A percentile compares a stretch with the other conserved stretches of the same genome.
These are phyloP conservation scores for Telenomus remus DNA, from an alignment of 1,140 invertebrate species.

Conservation along the genomic window DNA sequence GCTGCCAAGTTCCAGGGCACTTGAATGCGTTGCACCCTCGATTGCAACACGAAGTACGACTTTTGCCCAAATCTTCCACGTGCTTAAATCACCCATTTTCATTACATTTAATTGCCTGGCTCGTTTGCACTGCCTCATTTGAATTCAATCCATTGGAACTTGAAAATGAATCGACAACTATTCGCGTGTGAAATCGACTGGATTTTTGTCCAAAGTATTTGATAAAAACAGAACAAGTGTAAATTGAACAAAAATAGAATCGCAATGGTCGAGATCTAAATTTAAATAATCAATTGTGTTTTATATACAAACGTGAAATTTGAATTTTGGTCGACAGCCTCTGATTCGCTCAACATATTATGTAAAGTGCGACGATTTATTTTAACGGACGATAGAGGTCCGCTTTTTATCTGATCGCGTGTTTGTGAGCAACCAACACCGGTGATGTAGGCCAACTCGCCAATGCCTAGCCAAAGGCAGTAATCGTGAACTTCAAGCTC, in stretches of 20 bases:
- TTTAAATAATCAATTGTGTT: too few relatives aligned
- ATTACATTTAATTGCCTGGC: conserved; percentile 29
- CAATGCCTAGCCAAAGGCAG: conserved; percentile 54
- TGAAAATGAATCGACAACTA: too few relatives aligned
- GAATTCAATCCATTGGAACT: conserved; percentile 7
- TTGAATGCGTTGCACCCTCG: conserved; percentile 53
- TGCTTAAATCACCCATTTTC: conserved; percentile 25
- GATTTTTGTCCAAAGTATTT: too few relatives aligned
- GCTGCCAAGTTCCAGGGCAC: conserved; percentile 50
- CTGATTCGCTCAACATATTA: conserved; percentile 66
- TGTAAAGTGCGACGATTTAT: conserved; percentile 73
- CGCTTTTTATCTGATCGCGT: conserved; percentile 71
- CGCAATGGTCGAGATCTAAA: too few relatives aligned
- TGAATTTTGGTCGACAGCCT: conserved; percentile 11
- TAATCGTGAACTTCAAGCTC: conserved; percentile 57
- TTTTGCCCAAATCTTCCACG: conserved; percentile 21
- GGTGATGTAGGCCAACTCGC: conserved; percentile 68
- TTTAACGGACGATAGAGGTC: conserved; percentile 69
- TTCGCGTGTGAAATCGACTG: too few relatives aligned
- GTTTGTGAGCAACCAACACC: conserved; percentile 63
- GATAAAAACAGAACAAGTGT: too few relatives aligned
- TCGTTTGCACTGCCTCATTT: conserved; percentile 18
- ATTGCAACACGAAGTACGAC: conserved; percentile 35
- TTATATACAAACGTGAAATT: too few relatives aligned
- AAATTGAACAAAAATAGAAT: too few relatives aligned